Conservation (phyloP, 2,888 invertebrate species). For the Ypsolopha scabrella region DNA sequence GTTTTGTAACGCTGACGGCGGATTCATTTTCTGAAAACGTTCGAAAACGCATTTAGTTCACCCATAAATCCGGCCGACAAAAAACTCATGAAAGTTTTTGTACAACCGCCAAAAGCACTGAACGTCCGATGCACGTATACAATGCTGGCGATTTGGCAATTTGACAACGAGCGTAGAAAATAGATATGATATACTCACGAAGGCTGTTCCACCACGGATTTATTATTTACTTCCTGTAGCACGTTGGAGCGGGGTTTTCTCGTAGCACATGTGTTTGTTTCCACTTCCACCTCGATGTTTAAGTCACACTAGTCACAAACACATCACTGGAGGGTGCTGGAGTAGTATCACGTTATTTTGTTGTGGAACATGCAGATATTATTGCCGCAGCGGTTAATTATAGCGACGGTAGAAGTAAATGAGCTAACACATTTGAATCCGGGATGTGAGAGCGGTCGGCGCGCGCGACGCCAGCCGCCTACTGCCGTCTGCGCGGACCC, state of each 20-base stretch:
- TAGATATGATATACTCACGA: conserved; percentile 56
- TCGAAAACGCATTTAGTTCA: neutral
- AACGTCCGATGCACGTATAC: conserved; percentile 14
- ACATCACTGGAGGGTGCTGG: conserved; percentile 22
- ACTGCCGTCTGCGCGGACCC: conserved; percentile 54
- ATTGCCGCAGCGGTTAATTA: conserved; percentile 62
- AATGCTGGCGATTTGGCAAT: conserved; percentile 40
- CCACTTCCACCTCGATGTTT: conserved; percentile 31
- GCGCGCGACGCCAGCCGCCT: conserved; percentile 61
- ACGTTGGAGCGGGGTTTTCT: neutral
- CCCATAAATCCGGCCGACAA: neutral
- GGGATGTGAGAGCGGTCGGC: conserved; percentile 55
- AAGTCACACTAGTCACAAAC: conserved; percentile 30
- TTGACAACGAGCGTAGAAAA: conserved; percentile 52
- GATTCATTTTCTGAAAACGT: conserved; percentile 58
- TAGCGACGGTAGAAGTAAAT: conserved; percentile 49
- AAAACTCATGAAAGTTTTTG: conserved; percentile 16
- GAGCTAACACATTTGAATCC: conserved; percentile 50
- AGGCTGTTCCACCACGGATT: conserved; percentile 30
- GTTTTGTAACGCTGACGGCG: conserved; percentile 88
- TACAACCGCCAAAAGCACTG: conserved; percentile 25
- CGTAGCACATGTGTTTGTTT: neutral
- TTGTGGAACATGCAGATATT: conserved; percentile 55
- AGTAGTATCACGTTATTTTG: conserved; percentile 40
- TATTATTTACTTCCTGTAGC: conserved; percentile 39